A percentile compares a stretch with the other conserved stretches of the same genome.
These are phyloP conservation scores for Gymnoscopelus microlampas DNA, from an alignment of 2,797 vertebrate genomes.

Conservation along the genomic window DNA sequence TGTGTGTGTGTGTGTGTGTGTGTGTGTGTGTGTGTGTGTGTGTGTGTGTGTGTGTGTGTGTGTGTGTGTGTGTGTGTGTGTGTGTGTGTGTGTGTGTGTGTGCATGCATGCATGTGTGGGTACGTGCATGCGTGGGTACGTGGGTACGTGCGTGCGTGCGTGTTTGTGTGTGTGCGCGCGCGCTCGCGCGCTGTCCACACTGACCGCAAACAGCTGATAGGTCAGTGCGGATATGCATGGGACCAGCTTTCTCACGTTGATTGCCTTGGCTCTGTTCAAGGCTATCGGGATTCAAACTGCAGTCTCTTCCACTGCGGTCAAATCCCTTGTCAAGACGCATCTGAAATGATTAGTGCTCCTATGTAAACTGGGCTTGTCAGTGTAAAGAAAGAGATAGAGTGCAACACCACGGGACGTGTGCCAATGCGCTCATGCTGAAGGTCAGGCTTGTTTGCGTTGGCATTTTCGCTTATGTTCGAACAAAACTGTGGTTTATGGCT, in stretches of 20 bases:
- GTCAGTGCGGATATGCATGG: constrained; percentile 48
- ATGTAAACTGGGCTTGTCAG: constrained; percentile 51
- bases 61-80: background rate
- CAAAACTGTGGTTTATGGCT: constrained; percentile 40
- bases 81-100: background rate
- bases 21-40: constrained; percentile 24
- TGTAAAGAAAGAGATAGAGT: constrained; percentile 40
- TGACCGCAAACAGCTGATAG: constrained; percentile 33
- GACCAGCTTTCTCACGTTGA: constrained; percentile 44
- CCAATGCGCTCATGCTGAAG: constrained; percentile 56
- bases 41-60: constrained; percentile 13
- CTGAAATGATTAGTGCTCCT: constrained; percentile 44
- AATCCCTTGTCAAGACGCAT: constrained; percentile 49
- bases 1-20: constrained; percentile 15
- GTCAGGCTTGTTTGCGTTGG: constrained; percentile 69
- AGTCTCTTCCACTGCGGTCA: constrained; percentile 51
- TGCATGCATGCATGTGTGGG: background rate
- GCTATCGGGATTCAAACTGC: constrained; percentile 49
- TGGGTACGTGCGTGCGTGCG: constrained; percentile 1
- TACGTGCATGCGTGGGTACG: background rate
- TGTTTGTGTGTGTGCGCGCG: background rate
- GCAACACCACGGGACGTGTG: constrained; percentile 35
- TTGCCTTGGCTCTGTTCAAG: constrained; percentile 57
- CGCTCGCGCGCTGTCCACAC: constrained; percentile 13
- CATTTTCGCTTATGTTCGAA: constrained; percentile 38